Conservation (phyloP, 2,797 vertebrate species). For the Myotis findleyi region DNA sequence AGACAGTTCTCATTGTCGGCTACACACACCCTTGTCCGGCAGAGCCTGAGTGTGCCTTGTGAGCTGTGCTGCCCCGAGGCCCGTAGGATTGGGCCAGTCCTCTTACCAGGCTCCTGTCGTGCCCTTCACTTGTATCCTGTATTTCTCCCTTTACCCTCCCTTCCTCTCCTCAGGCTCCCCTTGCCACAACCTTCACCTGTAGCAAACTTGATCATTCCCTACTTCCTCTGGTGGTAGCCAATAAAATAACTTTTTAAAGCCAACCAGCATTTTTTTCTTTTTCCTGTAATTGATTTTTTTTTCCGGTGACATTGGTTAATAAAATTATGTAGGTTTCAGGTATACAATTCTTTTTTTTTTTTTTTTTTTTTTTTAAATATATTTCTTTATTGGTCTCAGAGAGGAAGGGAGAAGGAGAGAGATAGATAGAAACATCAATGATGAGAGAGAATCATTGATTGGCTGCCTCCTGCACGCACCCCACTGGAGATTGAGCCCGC, state of each 20-base stretch:
- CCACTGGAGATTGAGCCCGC: too few relatives aligned
- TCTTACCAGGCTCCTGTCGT: background rate
- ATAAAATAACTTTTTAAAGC: background rate
- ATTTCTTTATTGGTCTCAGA: too few relatives aligned
- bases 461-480: too few relatives aligned
- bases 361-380: too few relatives aligned
- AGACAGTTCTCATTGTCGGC: accelerated
- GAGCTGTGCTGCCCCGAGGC: background rate
- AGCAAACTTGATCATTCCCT: background rate
- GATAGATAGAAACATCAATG: too few relatives aligned
- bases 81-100: background rate
- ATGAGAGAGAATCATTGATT: too few relatives aligned
- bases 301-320: background rate
- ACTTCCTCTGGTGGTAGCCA: background rate
- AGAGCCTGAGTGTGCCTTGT: accelerated
- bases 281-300: background rate
- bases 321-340: background rate
- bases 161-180: background rate
- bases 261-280: background rate
- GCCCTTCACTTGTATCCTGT: background rate
- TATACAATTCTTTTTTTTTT: background rate
- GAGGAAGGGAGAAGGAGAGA: too few relatives aligned
- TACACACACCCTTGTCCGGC: accelerated
- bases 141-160: background rate
- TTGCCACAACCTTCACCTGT: background rate